Base-by-base conservation (phyloP, 2,113 vertebrate species). In the Herpailurus yagouaroundi region DNA sequence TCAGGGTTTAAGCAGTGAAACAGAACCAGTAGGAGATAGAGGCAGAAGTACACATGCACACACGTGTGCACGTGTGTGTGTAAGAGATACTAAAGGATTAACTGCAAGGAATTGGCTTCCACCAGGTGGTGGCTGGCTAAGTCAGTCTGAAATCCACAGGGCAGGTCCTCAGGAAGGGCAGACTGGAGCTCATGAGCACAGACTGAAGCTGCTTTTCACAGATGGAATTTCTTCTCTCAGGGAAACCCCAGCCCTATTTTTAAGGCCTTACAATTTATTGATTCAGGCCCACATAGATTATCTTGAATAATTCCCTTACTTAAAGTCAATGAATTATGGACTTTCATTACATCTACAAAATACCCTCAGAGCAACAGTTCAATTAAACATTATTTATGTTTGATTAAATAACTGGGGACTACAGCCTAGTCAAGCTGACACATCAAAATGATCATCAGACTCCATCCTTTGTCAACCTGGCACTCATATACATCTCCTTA, bases 311-410 rank as follows among this genome's bases (percentile, higher is more conserved):
- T n/a, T 85, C 60, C 36, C 48, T 77, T 88, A 87, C 74, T 90
- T 94, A 68, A 41, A 94, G 73, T 50, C 55, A 88, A 85, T 31
- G 38, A 57, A 63, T 76, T 55, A 71, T 27, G 21, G 29, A 85
- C 79, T 85, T 96, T 21, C 69, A 63, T 87, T 63, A 68, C 76
- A 60, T 73, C 66, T 80, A 69, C 50, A 85, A 97, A 81, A 85
- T 60, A 92, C 50, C 45, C 82, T 69, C 60, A 36, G 18, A 73
- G 27, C 33, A 87, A 81, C 7, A 64, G 31, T 73, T 93, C 68
- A 89, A 74, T 5, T 76, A 92, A 92, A 45, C 41, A 77, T 29
- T 14, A 64, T 33, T 95, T 73, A 9, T 33, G 18, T 85, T 81
- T 87, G 45, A 94, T 60, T 80, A 92, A 95, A 50, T 36, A 52